Evolutionary conservation across 2,113 vertebrate species (phyloP), one percentile per base, ranked within the genome.

Genomic region (Phaethornis superciliosus): DNA sequence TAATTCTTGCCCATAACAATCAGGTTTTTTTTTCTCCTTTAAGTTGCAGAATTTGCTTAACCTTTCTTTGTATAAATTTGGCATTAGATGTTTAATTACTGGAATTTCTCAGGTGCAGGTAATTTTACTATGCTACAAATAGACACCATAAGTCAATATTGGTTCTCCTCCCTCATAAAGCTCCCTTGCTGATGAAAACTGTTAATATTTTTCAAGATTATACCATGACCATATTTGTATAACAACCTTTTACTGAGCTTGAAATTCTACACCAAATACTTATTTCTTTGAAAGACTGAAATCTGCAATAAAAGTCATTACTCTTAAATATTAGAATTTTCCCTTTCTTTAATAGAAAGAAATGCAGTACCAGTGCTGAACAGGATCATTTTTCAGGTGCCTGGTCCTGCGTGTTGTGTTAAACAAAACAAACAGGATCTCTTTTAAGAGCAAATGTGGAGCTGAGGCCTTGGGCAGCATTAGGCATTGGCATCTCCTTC

Each of bases 211-310:
- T 84, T 94, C 80, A 93, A 71, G 65, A 68, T 56, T 68, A 92
- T 89, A 33, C 44, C 88, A 89, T 81, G 54, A 88, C 33, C 76
- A 64, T 79, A 92, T 96, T 94, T 96, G 90, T 96, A 84, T 13
- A 77, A 69, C 26, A 75, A 19, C 11, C 68, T 96, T 93, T 91
- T 94, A 63, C 40, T 68, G 56, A 84, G 81, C 69, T 86, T 84
- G 86, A 92, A 95, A 75, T 81, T 95, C 86, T 92, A 89, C 89
- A 89, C 88, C 83, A 92, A 95, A 94, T 62, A 88, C n/a, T 75
- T 83, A 52, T 23, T 15, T 84, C 95, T 96, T 86, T 86, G 58
- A 96, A 90, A 96, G 83, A 92, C 77, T 79, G 80, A 89, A 68
- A 78, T 88, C 65, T 78, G 89, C 77, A 96, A 96, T 96, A 96